Evolutionary conservation across 2,888 invertebrate genomes (phyloP), one percentile per base, ranked within the genome.

Genomic region (Sinodicranocentrus sp.): DNA sequence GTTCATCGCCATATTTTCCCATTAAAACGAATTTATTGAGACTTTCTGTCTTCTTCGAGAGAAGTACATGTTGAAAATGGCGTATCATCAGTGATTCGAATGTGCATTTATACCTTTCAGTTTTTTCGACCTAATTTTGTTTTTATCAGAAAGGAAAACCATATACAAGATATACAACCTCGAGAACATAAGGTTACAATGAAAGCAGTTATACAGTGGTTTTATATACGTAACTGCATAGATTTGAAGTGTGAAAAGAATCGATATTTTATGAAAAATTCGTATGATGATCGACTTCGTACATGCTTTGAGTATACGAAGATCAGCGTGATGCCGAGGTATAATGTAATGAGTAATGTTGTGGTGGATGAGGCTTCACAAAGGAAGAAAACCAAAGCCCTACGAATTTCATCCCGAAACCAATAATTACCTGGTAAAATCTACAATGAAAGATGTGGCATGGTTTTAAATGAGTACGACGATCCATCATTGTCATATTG

Each of bases 101-200:
- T 6, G 17, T 17, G n/a, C 6, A 21, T 26, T 23, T 25, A 59
- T 23, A n/a, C 59, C 59, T 59, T 59, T 59, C 59, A 59, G 23
- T 59, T 59, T 52, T 52, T 59, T 59, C 59, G 59, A 59, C 59
- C 59, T 23, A 59, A 59, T 59, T 59, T 59, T 48, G 33, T 33
- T 52, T 54, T 59, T 59, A 59, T 59, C 59, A 59, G 25, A 26
- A 8, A 59, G 59, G 59, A 59, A 59, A 52, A 17, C 52, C 19
- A 52, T 33, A 33, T 52, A 52, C n/a, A 17, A 52, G 10, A 33
- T 33, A 33, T 33, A 33, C 10, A 33, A n/a, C n/a, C n/a, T n/a
- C n/a, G n/a, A n/a, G n/a, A n/a, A n/a, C n/a, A n/a, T n/a, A n/a
- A n/a, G n/a, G n/a, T n/a, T n/a, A n/a, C n/a, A n/a, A n/a, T n/a